These are phyloP conservation scores for Enteromius viviparus DNA, from an alignment of 2,797 vertebrate genomes.

Conservation along the genomic window DNA sequence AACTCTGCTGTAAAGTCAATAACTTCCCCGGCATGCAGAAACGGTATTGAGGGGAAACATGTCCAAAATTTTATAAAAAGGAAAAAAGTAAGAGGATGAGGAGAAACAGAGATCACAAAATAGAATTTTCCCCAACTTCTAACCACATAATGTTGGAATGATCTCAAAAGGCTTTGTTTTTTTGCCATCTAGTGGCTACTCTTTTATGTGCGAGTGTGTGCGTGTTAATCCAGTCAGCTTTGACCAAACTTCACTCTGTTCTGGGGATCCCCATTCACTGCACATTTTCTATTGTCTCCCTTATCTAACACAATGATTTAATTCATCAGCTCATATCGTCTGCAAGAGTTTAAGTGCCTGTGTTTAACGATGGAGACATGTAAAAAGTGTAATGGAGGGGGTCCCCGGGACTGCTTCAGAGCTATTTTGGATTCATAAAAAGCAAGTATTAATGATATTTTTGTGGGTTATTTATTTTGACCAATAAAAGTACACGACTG, in stretches of 20 bases:
- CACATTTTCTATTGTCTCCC: no score
- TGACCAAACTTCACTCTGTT: neutral
- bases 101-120: neutral
- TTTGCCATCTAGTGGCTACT: slow-evolving; percentile 20
- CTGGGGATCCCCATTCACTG: neutral
- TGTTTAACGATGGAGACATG: neutral
- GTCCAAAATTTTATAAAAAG: no score
- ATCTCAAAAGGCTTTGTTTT: neutral
- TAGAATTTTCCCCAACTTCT: neutral
- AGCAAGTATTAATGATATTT: no score
- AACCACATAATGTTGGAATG: neutral
- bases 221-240: neutral
- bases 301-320: neutral
- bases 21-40: neutral
- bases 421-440: neutral
- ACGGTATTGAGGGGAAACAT: neutral
- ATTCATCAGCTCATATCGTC: neutral
- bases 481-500: neutral
- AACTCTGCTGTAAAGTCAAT: neutral
- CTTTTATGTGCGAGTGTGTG: no score
- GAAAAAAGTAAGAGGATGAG: neutral
- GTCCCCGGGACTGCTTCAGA: neutral
- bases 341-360: neutral
- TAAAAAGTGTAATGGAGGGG: neutral
- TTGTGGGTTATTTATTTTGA: neutral